Conservation (phyloP, 2,113 vertebrate genomes). For the Lipotes vexillifer region DNA sequence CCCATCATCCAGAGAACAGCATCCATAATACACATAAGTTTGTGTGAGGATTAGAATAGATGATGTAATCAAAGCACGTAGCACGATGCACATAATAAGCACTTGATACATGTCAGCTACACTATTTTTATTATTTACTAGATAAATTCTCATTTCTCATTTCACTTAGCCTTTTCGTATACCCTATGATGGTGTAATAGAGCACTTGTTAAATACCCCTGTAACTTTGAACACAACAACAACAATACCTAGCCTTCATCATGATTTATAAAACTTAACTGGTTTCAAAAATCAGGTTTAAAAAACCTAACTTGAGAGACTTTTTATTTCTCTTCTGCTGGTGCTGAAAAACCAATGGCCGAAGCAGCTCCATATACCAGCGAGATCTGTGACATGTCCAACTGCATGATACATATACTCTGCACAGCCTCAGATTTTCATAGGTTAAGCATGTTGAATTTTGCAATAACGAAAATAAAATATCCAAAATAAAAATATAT, state of each 20-base stretch:
- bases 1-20: not conserved
- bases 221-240: not conserved
- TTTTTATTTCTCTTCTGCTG: not conserved
- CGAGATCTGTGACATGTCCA: not conserved
- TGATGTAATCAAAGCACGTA: not conserved
- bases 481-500: not conserved
- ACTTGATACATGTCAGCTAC: not conserved
- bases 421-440: not conserved
- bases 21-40: not conserved
- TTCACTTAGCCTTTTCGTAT: not conserved
- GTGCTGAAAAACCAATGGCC: not conserved
- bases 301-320: not conserved
- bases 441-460: not conserved
- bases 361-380: not conserved
- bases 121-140: not conserved
- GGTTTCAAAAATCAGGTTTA: not conserved
- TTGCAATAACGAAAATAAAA: not conserved
- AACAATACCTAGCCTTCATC: not conserved
- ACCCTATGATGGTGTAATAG: not conserved
- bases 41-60: not conserved
- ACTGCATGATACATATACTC: not conserved
- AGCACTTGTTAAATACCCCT: not conserved
- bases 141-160: not conserved
- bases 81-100: not conserved
- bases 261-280: not conserved